Percentiles rank a stretch among this genome's conserved stretches.
These are phyloP conservation scores for Bugula neritina DNA, from an alignment of 2,888 invertebrate genomes.

Conservation along the genomic window DNA sequence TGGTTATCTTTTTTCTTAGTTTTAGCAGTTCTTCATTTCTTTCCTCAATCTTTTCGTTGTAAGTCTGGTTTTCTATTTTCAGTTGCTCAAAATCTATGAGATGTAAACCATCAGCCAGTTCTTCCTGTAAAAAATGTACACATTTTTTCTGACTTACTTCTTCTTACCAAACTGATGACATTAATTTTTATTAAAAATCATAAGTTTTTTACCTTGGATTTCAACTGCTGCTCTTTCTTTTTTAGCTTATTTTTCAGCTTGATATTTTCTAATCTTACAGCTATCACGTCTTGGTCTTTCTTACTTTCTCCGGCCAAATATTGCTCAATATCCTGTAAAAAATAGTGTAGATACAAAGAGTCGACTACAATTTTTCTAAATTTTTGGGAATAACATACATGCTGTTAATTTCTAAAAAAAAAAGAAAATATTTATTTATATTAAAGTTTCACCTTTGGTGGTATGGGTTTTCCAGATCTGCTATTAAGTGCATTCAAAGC, in stretches of 20 bases:
- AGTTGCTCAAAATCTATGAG: slow-evolving; percentile 60
- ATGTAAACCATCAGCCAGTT: slow-evolving; percentile 57
- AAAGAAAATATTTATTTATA: neutral
- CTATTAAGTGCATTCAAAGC: slow-evolving; percentile 47
- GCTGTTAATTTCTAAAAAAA: neutral
- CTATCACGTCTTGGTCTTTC: slow-evolving; percentile 48
- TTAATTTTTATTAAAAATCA: too few relatives aligned
- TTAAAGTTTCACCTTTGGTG: slow-evolving; percentile 42
- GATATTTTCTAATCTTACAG: slow-evolving; percentile 50
- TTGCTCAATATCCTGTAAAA: slow-evolving; percentile 47
- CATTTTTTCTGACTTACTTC: too few relatives aligned
- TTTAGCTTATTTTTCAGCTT: slow-evolving; percentile 52
- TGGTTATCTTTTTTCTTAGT: slow-evolving; percentile 56
- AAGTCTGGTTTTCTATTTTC: slow-evolving; percentile 58
- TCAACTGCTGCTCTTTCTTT: slow-evolving; percentile 51
- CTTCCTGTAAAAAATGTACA: slow-evolving; percentile 53
- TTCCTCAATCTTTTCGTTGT: slow-evolving; percentile 59
- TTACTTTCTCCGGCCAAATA: slow-evolving; percentile 41
- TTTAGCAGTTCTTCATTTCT: slow-evolving; percentile 58
- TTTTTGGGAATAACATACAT: slow-evolving; percentile 21
- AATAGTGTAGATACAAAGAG: slow-evolving; percentile 9
- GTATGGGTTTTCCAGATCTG: slow-evolving; percentile 48
- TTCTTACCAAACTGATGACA: too few relatives aligned
- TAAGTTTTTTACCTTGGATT: slow-evolving; percentile 51
- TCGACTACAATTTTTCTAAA: neutral